A percentile compares a stretch with the other conserved stretches of the same genome.
phyloP scores from a whole-genome alignment of 2,888 invertebrate genomes.

The Subacronicta megacephala region DNA sequence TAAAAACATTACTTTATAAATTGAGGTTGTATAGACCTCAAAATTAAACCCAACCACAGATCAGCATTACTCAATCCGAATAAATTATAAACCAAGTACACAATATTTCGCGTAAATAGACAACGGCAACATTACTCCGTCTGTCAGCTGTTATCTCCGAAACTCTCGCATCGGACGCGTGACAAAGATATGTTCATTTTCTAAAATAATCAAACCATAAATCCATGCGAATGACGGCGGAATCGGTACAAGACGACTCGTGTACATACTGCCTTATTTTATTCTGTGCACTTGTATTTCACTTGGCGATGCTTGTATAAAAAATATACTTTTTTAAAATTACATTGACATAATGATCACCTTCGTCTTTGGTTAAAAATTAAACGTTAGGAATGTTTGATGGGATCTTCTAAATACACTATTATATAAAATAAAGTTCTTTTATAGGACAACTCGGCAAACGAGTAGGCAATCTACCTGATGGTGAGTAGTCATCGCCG shows the following conservation, averaged over 20 bases:
- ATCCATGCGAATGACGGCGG: conserved; percentile 61
- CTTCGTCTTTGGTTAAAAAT: too few species aligned
- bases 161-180: conserved; percentile 57
- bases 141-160: conserved; percentile 58
- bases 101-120: conserved; percentile 46
- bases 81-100: conserved; percentile 29
- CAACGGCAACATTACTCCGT: conserved; percentile 52
- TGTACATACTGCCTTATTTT: conserved; percentile 55
- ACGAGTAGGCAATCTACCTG: too few species aligned
- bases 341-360: too few species aligned
- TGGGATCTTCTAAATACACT: too few species aligned
- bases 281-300: conserved; percentile 40
- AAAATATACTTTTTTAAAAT: too few species aligned
- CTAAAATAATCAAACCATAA: conserved; percentile 74
- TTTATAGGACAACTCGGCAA: too few species aligned
- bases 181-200: conserved; percentile 72
- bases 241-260: conserved; percentile 48
- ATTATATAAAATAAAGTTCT: too few species aligned
- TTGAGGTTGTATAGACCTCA: not conserved
- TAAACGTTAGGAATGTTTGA: too few species aligned
- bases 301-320: conserved; percentile 18
- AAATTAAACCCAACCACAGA: conserved; percentile 31
- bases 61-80: conserved; percentile 38
- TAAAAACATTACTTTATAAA: not conserved
- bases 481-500: too few species aligned